These are phyloP conservation scores for Pollachius pollachius DNA, from an alignment of 2,113 vertebrate genomes.

Conservation along the genomic window DNA sequence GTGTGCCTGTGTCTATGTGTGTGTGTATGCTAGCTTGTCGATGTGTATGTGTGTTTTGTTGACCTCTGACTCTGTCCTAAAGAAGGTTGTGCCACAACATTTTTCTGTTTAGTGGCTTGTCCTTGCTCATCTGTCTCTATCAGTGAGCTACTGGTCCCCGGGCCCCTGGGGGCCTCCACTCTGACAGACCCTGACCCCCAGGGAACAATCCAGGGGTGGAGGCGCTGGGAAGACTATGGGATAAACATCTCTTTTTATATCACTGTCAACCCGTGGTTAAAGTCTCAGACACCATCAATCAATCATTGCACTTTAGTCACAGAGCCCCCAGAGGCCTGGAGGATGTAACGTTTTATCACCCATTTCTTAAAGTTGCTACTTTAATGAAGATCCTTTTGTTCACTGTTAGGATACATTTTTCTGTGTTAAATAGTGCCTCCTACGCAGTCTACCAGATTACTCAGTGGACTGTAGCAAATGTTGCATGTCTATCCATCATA, in stretches of 20 bases:
- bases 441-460: too few species aligned
- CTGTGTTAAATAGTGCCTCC: too few species aligned
- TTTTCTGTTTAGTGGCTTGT: background rate
- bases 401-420: too few species aligned
- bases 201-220: slow-evolving; percentile 2
- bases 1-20: background rate
- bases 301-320: too few species aligned
- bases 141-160: background rate
- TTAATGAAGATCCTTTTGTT: too few species aligned
- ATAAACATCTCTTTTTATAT: background rate
- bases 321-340: too few species aligned
- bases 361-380: too few species aligned
- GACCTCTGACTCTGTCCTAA: background rate
- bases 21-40: background rate
- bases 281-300: too few species aligned
- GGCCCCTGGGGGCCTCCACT: background rate
- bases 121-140: background rate
- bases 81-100: background rate
- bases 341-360: too few species aligned
- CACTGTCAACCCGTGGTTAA: too few species aligned
- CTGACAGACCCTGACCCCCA: background rate
- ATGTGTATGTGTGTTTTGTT: background rate
- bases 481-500: too few species aligned
- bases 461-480: too few species aligned
- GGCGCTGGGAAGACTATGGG: background rate